A percentile compares a stretch with the other conserved stretches of the same genome.
phyloP scores from a whole-genome alignment of 2,888 invertebrate genomes.

The Auanema sp. region DNA sequence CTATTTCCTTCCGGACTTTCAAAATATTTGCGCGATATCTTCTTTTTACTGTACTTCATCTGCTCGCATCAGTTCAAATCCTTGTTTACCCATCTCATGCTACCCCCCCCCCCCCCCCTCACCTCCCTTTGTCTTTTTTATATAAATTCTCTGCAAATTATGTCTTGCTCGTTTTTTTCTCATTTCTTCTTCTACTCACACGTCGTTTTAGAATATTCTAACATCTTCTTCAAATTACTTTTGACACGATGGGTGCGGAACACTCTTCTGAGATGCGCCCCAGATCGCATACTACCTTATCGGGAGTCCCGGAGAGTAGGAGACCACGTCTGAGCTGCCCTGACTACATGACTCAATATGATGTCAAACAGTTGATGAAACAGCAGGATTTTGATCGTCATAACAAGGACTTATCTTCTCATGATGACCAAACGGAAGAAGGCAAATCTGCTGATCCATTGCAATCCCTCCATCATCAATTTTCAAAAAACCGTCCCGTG shows the following conservation, averaged over 20 bases:
- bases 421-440: conserved; percentile 4
- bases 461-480: conserved; percentile 13
- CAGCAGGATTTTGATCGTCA: conserved; percentile 7
- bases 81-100: too few species aligned
- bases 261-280: too few species aligned
- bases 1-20: not conserved
- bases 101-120: too few species aligned
- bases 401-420: not conserved
- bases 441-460: conserved; percentile 8
- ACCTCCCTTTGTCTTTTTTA: not conserved
- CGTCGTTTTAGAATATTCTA: conserved; percentile 4
- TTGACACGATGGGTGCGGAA: too few species aligned
- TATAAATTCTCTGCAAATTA: not conserved
- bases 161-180: conserved; percentile 11
- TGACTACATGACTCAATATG: conserved; percentile 34
- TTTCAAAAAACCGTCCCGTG: conserved; percentile 1
- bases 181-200: conserved; percentile 4
- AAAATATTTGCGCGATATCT: too few species aligned
- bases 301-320: not conserved
- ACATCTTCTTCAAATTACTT: too few species aligned
- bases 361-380: conserved; percentile 42
- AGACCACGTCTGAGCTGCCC: conserved; percentile 21
- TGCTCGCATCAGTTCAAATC: too few species aligned
- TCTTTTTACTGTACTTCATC: too few species aligned
- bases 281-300: too few species aligned